Evolutionary conservation across 1,140 invertebrate species (phyloP).

Genomic region (Drosophila neocordata): DNA sequence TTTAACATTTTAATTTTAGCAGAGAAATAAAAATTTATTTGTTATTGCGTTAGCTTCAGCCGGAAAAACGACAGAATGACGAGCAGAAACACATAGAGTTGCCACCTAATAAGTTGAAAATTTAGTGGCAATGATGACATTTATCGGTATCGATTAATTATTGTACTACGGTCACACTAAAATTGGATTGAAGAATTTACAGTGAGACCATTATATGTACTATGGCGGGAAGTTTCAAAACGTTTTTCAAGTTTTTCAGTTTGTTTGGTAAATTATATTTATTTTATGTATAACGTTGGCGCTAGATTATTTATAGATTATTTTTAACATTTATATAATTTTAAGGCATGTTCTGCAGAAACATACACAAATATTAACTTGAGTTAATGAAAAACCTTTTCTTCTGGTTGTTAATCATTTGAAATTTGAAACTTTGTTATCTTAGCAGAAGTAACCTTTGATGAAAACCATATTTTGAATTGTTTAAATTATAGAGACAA

Average conservation of each 20-base stretch:
- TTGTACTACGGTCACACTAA: constrained; percentile 16
- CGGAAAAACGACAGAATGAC: constrained; percentile 55
- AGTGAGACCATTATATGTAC: not conserved
- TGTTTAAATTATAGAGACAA: too few relatives aligned
- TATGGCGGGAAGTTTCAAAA: constrained; percentile 8
- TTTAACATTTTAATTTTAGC: constrained; percentile 57
- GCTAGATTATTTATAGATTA: too few relatives aligned
- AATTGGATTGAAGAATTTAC: not conserved
- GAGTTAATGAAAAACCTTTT: too few relatives aligned
- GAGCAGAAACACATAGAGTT: constrained; percentile 59
- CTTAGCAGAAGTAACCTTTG: too few relatives aligned
- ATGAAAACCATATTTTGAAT: too few relatives aligned
- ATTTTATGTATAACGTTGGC: too few relatives aligned
- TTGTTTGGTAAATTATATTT: too few relatives aligned
- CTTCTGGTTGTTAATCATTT: too few relatives aligned
- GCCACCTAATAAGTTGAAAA: constrained; percentile 10
- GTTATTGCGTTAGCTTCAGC: constrained; percentile 25
- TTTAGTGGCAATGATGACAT: not conserved
- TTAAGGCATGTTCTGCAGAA: too few relatives aligned
- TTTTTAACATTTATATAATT: too few relatives aligned
- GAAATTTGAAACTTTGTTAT: too few relatives aligned
- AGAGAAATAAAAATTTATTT: constrained; percentile 1
- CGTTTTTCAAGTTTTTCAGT: not conserved
- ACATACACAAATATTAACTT: too few relatives aligned
- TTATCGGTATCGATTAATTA: not conserved